These are phyloP conservation scores for Penaeus chinensis DNA, from an alignment of 1,140 invertebrate species.

Conservation along the genomic window DNA sequence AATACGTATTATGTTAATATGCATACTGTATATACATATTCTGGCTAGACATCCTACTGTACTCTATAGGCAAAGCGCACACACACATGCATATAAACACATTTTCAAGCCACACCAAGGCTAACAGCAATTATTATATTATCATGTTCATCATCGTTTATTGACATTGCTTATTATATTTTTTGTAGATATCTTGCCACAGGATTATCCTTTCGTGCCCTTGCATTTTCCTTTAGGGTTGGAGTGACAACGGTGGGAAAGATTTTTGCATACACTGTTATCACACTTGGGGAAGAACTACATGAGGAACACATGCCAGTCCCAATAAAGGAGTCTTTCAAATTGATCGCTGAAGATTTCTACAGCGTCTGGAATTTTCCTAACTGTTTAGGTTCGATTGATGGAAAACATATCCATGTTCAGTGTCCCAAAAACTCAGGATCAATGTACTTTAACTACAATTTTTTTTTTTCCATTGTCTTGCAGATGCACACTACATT, in stretches of 20 bases:
- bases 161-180: conserved; percentile 33
- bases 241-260: conserved; percentile 42
- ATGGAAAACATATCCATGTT: conserved; percentile 47
- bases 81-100: not conserved
- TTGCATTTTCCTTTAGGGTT: conserved; percentile 45
- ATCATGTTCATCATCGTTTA: not conserved
- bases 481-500: conserved; percentile 60
- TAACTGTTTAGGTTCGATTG: conserved; percentile 64
- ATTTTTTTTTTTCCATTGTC: too few relatives aligned
- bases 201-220: conserved; percentile 39
- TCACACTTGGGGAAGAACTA: conserved; percentile 29
- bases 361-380: conserved; percentile 64
- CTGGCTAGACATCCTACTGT: not conserved
- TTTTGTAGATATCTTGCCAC: conserved; percentile 55
- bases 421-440: conserved; percentile 32
- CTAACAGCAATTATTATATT: conserved; percentile 11
- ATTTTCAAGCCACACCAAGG: not conserved
- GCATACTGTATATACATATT: not conserved
- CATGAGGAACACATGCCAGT: conserved; percentile 13
- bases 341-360: conserved; percentile 55
- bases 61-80: too few relatives aligned
- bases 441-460: conserved; percentile 61
- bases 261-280: conserved; percentile 40
- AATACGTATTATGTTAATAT: conserved; percentile 8
- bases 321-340: conserved; percentile 46